Evolutionary conservation across 2,113 vertebrate species (phyloP).

Genomic region (Ailuropoda melanoleuca): DNA sequence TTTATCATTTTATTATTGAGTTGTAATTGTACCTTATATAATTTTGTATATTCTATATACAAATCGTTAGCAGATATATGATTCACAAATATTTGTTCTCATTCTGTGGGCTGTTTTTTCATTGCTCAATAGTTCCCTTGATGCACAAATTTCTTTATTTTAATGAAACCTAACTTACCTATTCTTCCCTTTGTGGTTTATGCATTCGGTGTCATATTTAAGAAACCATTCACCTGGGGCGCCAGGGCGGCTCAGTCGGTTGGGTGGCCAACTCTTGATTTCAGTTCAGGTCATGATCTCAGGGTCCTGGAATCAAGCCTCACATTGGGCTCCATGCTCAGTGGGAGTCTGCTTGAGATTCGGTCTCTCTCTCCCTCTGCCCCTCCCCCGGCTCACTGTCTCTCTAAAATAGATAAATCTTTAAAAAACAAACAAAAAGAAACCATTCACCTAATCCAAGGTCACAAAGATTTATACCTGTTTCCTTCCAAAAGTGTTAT

Average conservation of each 20-base stretch:
- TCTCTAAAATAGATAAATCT: background rate
- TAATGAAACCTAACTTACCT: background rate
- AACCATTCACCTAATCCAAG: background rate
- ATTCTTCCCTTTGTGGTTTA: background rate
- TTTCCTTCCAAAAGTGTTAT: background rate
- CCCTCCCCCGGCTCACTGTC: background rate
- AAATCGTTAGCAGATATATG: background rate
- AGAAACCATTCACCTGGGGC: background rate
- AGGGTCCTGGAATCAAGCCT: background rate
- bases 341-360: no score
- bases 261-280: background rate
- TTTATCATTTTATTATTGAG: background rate
- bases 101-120: background rate
- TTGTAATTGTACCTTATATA: fast-evolving
- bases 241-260: background rate
- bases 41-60: background rate
- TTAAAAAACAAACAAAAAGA: no score
- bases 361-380: no score
- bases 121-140: background rate
- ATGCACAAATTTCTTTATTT: background rate
- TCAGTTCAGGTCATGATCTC: background rate
- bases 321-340: no score
- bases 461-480: background rate
- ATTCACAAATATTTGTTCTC: background rate
- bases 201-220: background rate